These are phyloP conservation scores for Gymnoscopelus microlampas DNA, from an alignment of 2,797 vertebrate genomes.

Conservation along the genomic window DNA sequence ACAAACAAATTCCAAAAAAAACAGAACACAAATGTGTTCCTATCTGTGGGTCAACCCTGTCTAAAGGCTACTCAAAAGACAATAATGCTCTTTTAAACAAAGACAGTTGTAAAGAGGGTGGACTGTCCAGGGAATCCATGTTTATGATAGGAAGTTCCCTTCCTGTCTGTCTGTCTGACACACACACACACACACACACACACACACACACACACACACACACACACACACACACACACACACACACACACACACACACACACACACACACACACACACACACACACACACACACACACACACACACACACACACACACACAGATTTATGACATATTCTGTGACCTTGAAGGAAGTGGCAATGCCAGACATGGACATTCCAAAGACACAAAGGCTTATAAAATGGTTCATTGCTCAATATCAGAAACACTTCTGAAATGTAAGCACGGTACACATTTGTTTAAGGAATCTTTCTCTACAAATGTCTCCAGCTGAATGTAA, in stretches of 20 bases:
- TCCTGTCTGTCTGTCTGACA: neutral
- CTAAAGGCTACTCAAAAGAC: neutral
- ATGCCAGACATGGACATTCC: neutral
- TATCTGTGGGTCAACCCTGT: neutral
- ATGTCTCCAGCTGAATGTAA: conserved; percentile 2
- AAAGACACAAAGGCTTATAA: neutral
- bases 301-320: neutral
- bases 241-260: too few species aligned
- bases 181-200: too few species aligned
- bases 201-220: too few species aligned
- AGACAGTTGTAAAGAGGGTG: conserved; percentile 4
- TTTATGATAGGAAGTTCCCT: conserved; percentile 38
- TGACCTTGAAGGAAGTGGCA: conserved; percentile 1
- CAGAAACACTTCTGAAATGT: neutral
- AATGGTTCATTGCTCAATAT: neutral
- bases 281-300: neutral
- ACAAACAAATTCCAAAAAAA: neutral
- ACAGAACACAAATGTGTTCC: neutral
- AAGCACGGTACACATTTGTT: neutral
- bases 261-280: neutral
- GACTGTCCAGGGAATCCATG: neutral
- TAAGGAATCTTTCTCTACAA: neutral
- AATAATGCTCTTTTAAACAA: neutral
- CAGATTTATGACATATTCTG: conserved; percentile 2
- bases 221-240: too few species aligned